phyloP scores from a whole-genome alignment of 2,797 vertebrate genomes.

The Gobio occitaniae region DNA sequence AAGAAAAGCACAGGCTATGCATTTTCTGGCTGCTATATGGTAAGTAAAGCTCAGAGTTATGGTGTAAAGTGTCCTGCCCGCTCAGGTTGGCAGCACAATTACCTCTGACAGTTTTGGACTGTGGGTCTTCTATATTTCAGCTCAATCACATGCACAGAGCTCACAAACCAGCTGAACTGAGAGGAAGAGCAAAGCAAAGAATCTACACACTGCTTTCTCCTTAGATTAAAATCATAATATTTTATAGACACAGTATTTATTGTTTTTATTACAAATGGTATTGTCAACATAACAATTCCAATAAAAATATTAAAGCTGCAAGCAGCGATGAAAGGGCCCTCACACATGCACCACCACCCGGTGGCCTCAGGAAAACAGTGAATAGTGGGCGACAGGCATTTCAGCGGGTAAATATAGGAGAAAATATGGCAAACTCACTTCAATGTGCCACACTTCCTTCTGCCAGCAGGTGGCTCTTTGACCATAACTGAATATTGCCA shows the following conservation, averaged over 20 bases:
- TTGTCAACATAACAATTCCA: not conserved
- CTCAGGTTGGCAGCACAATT: slow-evolving; percentile 28
- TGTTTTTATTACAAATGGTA: not conserved
- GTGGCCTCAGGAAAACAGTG: no score
- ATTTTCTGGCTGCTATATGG: slow-evolving; percentile 6
- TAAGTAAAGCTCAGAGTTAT: slow-evolving; percentile 37
- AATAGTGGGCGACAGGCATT: no score
- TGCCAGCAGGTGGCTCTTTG: no score
- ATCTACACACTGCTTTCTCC: not conserved
- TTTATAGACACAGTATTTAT: not conserved
- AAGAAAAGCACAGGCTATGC: slow-evolving; percentile 15
- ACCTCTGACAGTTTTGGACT: slow-evolving; percentile 25
- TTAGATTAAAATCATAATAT: not conserved
- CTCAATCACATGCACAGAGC: slow-evolving; percentile 48
- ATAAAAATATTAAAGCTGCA: not conserved
- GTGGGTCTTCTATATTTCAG: slow-evolving; percentile 30
- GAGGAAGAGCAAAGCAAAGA: slow-evolving; percentile 32
- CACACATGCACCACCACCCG: no score
- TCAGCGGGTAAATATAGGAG: no score
- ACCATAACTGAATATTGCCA: no score
- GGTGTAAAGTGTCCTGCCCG: slow-evolving; percentile 1
- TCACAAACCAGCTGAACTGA: slow-evolving; percentile 39
- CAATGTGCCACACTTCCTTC: no score
- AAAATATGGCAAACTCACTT: no score
- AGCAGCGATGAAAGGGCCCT: no score